A percentile compares a stretch with the other conserved stretches of the same genome.
phyloP scores from a whole-genome alignment of 1,140 invertebrate genomes.

The Orchestia grillus region DNA sequence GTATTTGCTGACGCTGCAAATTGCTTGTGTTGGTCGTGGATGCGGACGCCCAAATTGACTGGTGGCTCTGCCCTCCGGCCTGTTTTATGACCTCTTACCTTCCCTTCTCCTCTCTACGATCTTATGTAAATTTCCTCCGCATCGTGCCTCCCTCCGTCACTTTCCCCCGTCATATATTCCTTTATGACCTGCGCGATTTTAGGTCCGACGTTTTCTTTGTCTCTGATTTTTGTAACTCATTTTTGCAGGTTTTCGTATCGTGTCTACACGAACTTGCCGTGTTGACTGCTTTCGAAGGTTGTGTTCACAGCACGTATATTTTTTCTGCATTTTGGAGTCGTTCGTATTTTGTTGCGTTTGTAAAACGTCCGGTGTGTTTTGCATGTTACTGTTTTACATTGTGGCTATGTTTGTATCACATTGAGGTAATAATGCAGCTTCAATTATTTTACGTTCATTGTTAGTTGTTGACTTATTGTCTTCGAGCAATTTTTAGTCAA shows the following conservation, averaged over 20 bases:
- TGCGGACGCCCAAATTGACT: constrained; percentile 52
- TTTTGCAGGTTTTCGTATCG: not conserved
- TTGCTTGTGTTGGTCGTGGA: constrained; percentile 49
- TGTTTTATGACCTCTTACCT: constrained; percentile 46
- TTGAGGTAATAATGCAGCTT: no score
- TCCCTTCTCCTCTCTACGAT: constrained; percentile 14
- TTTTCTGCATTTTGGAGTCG: not conserved
- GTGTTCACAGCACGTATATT: not conserved
- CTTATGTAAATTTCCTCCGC: constrained; percentile 29
- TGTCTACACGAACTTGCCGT: not conserved
- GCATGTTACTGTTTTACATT: no score
- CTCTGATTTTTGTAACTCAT: not conserved
- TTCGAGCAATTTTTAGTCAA: no score
- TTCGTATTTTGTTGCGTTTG: no score
- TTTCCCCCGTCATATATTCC: not conserved
- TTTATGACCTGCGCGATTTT: not conserved
- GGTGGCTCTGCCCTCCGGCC: constrained; percentile 39
- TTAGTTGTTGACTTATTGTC: no score
- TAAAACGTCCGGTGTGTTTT: no score
- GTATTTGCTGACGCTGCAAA: constrained; percentile 52
- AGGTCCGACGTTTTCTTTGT: not conserved
- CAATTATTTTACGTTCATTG: no score
- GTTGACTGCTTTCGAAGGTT: not conserved
- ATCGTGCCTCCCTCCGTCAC: not conserved
- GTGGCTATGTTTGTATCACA: no score